Conservation (phyloP, 2,113 vertebrate species). For the Solea solea region DNA sequence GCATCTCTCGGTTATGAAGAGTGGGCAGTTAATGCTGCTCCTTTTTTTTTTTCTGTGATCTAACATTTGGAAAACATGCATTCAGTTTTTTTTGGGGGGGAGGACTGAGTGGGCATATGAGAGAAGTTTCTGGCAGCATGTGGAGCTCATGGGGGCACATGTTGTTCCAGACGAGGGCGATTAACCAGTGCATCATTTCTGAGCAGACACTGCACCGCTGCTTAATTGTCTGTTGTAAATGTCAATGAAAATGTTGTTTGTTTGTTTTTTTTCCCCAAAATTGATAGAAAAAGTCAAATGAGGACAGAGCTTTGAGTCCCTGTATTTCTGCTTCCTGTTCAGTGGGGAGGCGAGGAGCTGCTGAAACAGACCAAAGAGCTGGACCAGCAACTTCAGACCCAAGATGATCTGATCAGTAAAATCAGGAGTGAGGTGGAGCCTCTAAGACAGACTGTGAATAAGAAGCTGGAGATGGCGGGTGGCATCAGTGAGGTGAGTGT, state of each 20-base stretch:
- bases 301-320: not conserved
- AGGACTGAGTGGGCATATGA: constrained; percentile 35
- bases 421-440: constrained; percentile 54
- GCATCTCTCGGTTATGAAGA: constrained; percentile 9
- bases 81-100: constrained; percentile 7
- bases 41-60: constrained; percentile 24
- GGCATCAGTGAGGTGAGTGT: constrained; percentile 69
- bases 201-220: constrained; percentile 19
- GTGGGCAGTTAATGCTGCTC: constrained; percentile 36
- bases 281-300: not conserved
- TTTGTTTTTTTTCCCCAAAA: not conserved
- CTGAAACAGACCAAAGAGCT: constrained; percentile 64
- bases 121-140: constrained; percentile 41
- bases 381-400: constrained; percentile 52
- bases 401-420: constrained; percentile 62
- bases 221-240: not conserved
- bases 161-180: constrained; percentile 37
- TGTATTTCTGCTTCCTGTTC: constrained; percentile 11
- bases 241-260: not conserved
- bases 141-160: constrained; percentile 30
- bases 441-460: constrained; percentile 30
- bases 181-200: constrained; percentile 34
- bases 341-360: constrained; percentile 54
- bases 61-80: constrained; percentile 49
- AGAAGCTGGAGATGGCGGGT: constrained; percentile 60